Conservation (phyloP, 2,113 vertebrate species). For the Aplodontia rufa region DNA sequence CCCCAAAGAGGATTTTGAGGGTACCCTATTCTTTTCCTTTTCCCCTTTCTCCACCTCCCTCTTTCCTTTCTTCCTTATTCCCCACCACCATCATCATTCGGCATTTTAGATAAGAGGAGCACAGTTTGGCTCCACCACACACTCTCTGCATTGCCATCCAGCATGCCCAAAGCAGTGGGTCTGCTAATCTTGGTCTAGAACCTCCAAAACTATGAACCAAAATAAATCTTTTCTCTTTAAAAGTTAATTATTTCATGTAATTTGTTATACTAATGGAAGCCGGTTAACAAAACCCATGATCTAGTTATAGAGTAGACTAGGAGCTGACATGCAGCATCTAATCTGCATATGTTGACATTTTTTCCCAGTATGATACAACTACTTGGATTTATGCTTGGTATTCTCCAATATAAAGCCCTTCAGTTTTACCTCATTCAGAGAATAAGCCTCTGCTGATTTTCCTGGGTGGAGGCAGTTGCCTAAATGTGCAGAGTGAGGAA, state of each 20-base stretch:
- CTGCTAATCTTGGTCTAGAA: not conserved
- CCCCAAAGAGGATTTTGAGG: not conserved
- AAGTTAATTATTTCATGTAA: not conserved
- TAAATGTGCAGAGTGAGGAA: not conserved
- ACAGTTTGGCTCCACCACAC: not conserved
- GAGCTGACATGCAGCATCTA: not conserved
- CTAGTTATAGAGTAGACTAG: not conserved
- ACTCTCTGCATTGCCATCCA: not conserved
- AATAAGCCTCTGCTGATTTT: not conserved
- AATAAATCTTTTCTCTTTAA: not conserved
- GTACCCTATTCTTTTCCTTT: not conserved
- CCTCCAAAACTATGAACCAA: not conserved
- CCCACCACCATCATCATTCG: too few relatives aligned
- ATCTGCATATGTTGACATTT: not conserved
- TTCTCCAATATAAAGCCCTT: not conserved
- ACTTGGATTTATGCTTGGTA: not conserved
- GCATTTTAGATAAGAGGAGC: not conserved
- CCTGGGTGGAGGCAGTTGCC: not conserved
- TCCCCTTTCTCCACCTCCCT: not conserved
- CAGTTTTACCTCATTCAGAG: not conserved
- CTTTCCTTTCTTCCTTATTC: too few relatives aligned
- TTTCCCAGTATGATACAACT: not conserved
- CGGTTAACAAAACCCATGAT: not conserved
- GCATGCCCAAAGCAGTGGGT: not conserved
- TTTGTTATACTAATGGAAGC: not conserved